Evolutionary conservation across 1,140 invertebrate genomes (phyloP).

Genomic region (Whitmania pigra): DNA sequence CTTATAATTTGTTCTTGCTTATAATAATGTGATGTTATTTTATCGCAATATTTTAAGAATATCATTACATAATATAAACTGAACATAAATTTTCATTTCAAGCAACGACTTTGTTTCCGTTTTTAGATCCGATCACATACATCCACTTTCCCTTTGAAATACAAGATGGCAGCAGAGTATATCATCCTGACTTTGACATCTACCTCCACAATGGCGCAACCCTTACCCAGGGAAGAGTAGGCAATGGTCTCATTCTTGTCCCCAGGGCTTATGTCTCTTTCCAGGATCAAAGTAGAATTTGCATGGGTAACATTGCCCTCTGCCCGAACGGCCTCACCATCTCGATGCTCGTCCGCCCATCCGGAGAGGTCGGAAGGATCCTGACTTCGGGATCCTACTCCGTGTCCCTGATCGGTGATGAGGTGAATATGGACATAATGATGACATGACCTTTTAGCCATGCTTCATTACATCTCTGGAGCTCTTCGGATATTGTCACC

Average conservation of each 20-base stretch:
- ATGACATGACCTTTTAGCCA: too few relatives aligned
- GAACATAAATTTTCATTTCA: too few relatives aligned
- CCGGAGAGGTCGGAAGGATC: constrained; percentile 30
- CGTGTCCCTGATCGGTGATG: constrained; percentile 26
- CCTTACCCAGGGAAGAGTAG: constrained; percentile 14
- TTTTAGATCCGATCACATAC: constrained; percentile 22
- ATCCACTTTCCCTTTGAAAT: constrained; percentile 22
- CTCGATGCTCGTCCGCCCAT: constrained; percentile 33
- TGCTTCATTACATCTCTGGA: too few relatives aligned
- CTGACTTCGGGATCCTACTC: constrained; percentile 35
- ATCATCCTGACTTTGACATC: constrained; percentile 22
- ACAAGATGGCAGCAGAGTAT: constrained; percentile 1
- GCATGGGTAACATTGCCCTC: constrained; percentile 36
- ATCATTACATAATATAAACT: too few relatives aligned
- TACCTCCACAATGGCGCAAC: constrained; percentile 12
- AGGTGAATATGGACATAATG: not conserved
- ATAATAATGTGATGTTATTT: too few relatives aligned
- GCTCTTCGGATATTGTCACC: too few relatives aligned
- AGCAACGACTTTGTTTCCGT: not conserved
- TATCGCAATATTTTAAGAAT: too few relatives aligned
- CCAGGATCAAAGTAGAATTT: constrained; percentile 32
- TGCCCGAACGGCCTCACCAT: constrained; percentile 38
- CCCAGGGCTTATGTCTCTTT: constrained; percentile 35
- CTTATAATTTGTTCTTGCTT: too few relatives aligned
- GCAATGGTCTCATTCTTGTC: constrained; percentile 25